Conservation (phyloP, 2,797 vertebrate species). For the Diplodus sargus region DNA sequence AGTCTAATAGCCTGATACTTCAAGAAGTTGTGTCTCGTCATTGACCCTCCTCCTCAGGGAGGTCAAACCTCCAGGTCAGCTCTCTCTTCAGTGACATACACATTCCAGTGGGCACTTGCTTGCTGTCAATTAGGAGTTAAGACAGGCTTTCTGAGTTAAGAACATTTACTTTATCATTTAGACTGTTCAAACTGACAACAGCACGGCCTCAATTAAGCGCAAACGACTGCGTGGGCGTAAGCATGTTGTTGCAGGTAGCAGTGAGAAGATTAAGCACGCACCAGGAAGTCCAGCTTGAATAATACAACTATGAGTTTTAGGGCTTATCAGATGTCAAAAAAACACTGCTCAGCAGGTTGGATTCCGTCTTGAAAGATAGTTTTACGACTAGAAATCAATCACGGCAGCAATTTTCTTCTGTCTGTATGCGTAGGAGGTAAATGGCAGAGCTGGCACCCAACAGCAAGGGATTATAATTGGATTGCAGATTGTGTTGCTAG, state of each 20-base stretch:
- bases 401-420: not conserved
- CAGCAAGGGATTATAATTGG: not conserved
- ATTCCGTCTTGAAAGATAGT: slow-evolving; percentile 19
- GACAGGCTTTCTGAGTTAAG: not conserved
- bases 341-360: slow-evolving; percentile 38
- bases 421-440: slow-evolving; percentile 5
- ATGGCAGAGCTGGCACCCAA: slow-evolving; percentile 14
- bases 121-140: not conserved
- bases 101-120: not conserved
- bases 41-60: slow-evolving; percentile 19
- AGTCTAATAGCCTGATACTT: slow-evolving; percentile 14
- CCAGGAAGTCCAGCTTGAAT: slow-evolving; percentile 36
- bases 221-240: slow-evolving; percentile 12
- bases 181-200: slow-evolving; percentile 6
- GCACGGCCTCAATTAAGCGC: not conserved
- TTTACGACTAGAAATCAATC: slow-evolving; percentile 23
- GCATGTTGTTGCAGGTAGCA: slow-evolving; percentile 27
- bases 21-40: slow-evolving; percentile 9
- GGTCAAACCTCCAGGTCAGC: slow-evolving; percentile 24
- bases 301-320: slow-evolving; percentile 16
- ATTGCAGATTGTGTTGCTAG: slow-evolving; percentile 1
- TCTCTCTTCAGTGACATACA: slow-evolving; percentile 2
- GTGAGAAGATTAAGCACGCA: slow-evolving; percentile 33
- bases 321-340: slow-evolving; percentile 21
- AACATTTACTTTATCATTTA: slow-evolving; percentile 8